These are phyloP conservation scores for Sesamia nonagrioides DNA, from an alignment of 1,140 invertebrate genomes.

Conservation along the genomic window DNA sequence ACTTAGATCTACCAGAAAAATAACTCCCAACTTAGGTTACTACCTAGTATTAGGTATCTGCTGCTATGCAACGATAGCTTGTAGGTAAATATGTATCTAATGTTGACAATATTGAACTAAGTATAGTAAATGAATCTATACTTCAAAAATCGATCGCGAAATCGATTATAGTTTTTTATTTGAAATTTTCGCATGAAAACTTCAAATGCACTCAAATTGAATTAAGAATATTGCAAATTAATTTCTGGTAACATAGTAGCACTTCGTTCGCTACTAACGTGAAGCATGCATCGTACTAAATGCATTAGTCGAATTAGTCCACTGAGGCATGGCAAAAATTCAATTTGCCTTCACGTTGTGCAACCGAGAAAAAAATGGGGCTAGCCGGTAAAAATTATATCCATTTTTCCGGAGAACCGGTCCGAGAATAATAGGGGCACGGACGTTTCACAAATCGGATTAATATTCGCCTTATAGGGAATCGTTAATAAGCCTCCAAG, in stretches of 20 bases:
- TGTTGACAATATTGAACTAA: no score
- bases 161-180: no score
- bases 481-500: slow-evolving; percentile 62
- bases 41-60: no score
- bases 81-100: no score
- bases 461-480: slow-evolving; percentile 71
- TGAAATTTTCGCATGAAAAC: neutral
- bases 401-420: slow-evolving; percentile 73
- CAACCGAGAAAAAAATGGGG: slow-evolving; percentile 72
- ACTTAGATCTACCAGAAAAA: no score
- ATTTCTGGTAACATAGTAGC: slow-evolving; percentile 53
- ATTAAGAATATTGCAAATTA: slow-evolving; percentile 50
- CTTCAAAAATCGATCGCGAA: no score
- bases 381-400: slow-evolving; percentile 79
- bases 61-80: no score
- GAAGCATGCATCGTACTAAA: slow-evolving; percentile 75
- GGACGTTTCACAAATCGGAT: slow-evolving; percentile 77
- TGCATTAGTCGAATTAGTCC: slow-evolving; percentile 84
- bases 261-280: slow-evolving; percentile 41
- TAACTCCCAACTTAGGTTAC: no score
- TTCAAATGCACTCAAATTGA: neutral
- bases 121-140: no score
- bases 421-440: slow-evolving; percentile 69
- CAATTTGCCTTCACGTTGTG: slow-evolving; percentile 80
- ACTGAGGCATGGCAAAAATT: slow-evolving; percentile 82